These are phyloP conservation scores for Philereme transversata DNA, from an alignment of 2,888 invertebrate genomes.

Conservation along the genomic window DNA sequence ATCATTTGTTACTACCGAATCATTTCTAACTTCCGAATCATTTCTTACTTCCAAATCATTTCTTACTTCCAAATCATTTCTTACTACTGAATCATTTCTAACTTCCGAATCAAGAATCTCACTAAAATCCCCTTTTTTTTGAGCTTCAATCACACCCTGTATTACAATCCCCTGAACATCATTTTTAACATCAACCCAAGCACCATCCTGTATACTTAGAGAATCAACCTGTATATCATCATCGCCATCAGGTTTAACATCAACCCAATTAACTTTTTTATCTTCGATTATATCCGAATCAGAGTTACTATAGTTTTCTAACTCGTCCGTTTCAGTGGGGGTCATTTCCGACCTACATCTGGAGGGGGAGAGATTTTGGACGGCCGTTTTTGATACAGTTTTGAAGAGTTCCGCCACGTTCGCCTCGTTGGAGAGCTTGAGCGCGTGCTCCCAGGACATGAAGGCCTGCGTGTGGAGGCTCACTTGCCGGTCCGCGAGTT, in stretches of 20 bases:
- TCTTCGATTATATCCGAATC: conserved; percentile 4
- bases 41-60: conserved; percentile 27
- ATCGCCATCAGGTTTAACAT: conserved; percentile 6
- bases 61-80: too few relatives aligned
- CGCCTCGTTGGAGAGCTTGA: conserved; percentile 58
- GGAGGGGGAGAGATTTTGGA: conserved; percentile 68
- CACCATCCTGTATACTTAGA: not conserved
- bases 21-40: conserved; percentile 36
- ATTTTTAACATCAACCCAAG: not conserved
- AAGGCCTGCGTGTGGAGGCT: conserved; percentile 57
- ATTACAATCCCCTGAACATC: conserved; percentile 3
- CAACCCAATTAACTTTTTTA: conserved; percentile 11
- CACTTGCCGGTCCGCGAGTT: conserved; percentile 66
- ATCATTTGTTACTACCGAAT: conserved; percentile 24
- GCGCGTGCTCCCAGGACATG: conserved; percentile 66
- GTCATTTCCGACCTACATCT: conserved; percentile 52
- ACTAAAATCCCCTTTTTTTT: conserved; percentile 34
- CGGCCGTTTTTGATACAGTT: conserved; percentile 71
- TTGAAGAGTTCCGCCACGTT: conserved; percentile 65
- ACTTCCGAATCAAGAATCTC: conserved; percentile 40
- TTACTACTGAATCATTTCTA: conserved; percentile 21
- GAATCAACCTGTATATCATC: not conserved
- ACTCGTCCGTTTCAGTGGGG: conserved; percentile 50
- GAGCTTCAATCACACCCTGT: conserved; percentile 1
- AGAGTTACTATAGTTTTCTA: conserved; percentile 46